Percentiles rank a stretch among this genome's conserved stretches.
Conservation (phyloP, 2,113 vertebrate genomes). For the Cisticola juncidis region DNA sequence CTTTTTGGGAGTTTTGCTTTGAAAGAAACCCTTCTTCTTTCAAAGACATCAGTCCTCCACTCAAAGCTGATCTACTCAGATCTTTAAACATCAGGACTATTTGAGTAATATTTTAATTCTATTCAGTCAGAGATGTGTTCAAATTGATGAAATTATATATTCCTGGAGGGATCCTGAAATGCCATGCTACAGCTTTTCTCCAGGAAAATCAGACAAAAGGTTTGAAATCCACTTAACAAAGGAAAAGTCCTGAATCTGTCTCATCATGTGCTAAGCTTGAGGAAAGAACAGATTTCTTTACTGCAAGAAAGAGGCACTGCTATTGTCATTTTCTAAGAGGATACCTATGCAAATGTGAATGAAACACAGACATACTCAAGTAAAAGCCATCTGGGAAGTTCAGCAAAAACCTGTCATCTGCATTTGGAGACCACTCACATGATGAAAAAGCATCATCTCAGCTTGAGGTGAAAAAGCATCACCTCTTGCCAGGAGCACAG, state of each 20-base stretch:
- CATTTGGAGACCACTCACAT: neutral
- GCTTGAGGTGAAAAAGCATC: neutral
- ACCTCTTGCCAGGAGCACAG: neutral
- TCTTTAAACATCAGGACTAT: neutral
- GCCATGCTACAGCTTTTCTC: neutral
- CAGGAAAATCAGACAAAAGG: neutral
- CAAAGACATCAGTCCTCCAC: neutral
- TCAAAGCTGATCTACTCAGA: neutral
- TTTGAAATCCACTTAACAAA: neutral
- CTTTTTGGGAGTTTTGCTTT: neutral
- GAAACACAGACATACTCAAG: neutral
- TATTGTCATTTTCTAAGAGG: neutral
- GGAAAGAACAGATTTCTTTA: neutral
- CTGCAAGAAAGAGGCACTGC: neutral
- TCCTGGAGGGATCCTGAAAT: neutral
- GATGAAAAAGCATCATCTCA: neutral
- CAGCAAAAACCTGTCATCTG: neutral
- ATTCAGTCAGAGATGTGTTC: neutral
- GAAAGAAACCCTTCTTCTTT: neutral
- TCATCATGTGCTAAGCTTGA: neutral
- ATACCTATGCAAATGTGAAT: accelerated
- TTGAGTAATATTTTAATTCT: neutral
- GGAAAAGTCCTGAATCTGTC: neutral
- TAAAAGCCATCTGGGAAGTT: neutral
- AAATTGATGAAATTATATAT: neutral